Evolutionary conservation across 2,888 invertebrate genomes (phyloP), one percentile per base, ranked within the genome.

Genomic region (Drosophila mettleri): DNA sequence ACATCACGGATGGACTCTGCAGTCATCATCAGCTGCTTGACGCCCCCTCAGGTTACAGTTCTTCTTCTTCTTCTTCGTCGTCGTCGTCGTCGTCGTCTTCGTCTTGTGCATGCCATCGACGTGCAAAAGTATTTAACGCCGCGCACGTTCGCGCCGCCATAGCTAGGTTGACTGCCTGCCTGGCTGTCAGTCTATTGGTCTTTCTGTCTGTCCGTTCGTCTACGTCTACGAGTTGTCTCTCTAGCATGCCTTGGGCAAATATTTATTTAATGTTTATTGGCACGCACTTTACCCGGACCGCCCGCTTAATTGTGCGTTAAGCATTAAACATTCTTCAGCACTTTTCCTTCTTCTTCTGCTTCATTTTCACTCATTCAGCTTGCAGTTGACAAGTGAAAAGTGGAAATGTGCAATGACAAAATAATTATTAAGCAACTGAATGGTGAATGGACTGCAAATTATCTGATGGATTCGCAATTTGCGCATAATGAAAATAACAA

Each of bases 201-300:
- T 24, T 43, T 36, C 41, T 3, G 38, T 53, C 58, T 41, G 14
- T 41, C 54, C 10, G 58, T 59, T 54, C 54, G 22, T 55, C 49
- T n/a, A n/a, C 10, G 54, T 59, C 48, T 39, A 45, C 20, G 53
- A 12, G 61, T 38, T 53, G 36, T 54, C 38, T 57, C 52, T 45
- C 53, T 69, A 66, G 54, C 48, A 61, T 61, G 72, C 59, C 61
- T 53, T 61, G 67, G 38, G 71, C 48, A 82, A 87, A 83, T 83
- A 87, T 87, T 88, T 89, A 88, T 85, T 88, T 78, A 88, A 89
- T 82, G 86, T 79, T 89, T 82, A 86, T 89, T 87, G 79, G 66
- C 87, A 77, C 79, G 85, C 87, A 74, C 88, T 73, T 67, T 64
- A 60, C 66, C 51, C 53, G 45, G 74, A 54, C 78, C 59, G 64